Evolutionary conservation across 2,888 invertebrate species (phyloP).

Genomic region (Rhagonycha fulva): DNA sequence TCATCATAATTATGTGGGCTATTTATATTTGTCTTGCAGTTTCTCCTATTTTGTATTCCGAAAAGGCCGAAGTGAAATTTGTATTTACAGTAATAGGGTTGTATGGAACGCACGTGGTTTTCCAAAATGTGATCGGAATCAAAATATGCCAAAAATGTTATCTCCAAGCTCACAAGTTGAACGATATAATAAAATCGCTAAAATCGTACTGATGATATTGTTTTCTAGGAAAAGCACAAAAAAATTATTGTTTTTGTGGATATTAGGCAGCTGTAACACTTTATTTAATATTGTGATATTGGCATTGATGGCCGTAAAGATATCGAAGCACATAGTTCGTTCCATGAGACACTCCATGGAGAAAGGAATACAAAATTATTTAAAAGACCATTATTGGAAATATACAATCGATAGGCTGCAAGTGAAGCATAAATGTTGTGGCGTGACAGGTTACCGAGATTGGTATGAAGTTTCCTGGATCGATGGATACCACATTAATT

Average conservation of each 20-base stretch:
- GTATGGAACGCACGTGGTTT: slow-evolving; percentile 49
- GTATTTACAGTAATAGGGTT: slow-evolving; percentile 51
- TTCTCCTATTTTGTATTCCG: slow-evolving; percentile 49
- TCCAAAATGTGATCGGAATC: slow-evolving; percentile 50
- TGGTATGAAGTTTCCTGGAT: slow-evolving; percentile 67
- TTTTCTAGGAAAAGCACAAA: slow-evolving; percentile 52
- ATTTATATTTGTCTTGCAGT: slow-evolving; percentile 47
- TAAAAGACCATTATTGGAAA: slow-evolving; percentile 63
- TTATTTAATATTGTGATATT: slow-evolving; percentile 48
- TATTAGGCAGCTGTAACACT: slow-evolving; percentile 47
- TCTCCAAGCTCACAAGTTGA: slow-evolving; percentile 49
- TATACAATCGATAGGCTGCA: slow-evolving; percentile 62
- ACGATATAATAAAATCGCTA: not conserved
- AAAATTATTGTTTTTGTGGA: slow-evolving; percentile 49
- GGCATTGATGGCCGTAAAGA: slow-evolving; percentile 45
- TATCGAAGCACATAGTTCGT: slow-evolving; percentile 50
- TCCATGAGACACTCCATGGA: slow-evolving; percentile 59
- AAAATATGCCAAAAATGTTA: slow-evolving; percentile 51
- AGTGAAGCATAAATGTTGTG: slow-evolving; percentile 61
- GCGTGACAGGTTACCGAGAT: slow-evolving; percentile 59
- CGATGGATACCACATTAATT: slow-evolving; percentile 56
- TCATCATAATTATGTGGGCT: slow-evolving; percentile 45
- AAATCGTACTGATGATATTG: not conserved
- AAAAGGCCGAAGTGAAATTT: slow-evolving; percentile 51
- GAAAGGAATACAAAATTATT: slow-evolving; percentile 62